Evolutionary conservation across 1,140 invertebrate genomes (phyloP), one percentile per base, ranked within the genome.

Genomic region (Homalodisca vitripennis): DNA sequence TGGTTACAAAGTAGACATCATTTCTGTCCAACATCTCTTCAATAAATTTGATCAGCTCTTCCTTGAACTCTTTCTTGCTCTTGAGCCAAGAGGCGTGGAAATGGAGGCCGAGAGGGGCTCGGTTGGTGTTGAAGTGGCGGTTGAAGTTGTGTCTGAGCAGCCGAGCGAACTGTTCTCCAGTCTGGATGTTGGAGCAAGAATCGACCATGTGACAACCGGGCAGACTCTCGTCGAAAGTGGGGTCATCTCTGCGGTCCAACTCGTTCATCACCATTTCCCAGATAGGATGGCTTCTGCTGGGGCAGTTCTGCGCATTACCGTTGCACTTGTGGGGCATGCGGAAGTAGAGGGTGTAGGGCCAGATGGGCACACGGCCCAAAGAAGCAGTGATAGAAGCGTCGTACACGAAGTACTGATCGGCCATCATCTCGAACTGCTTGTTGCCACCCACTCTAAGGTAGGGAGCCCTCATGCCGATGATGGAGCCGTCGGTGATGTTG

Each of bases 251-350:
- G 78, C 93, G 87, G 82, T 97, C 93, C 72, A 97, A 80, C 79
- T 96, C 93, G 80, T 96, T 97, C 92, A 97, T 95, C 27, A 96
- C 93, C 87, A 97, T 95, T 82, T 97, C 94, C 94, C 94, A 97
- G 47, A 96, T 92, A 41, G 93, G 93, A 75, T 95, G 93, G 71
- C 91, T 93, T 68, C 75, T 70, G 30, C 91, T 93, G 24, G 94
- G 94, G 77, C 94, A 95, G 77, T 95, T 95, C 74, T 95, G 91
- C 17, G 92, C 92, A 78, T 95, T 96, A 71, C 93, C 94, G 78
- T 95, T 94, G 79, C 94, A 97, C 78, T 93, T 95, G 80, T 96
- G 93, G 0, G 94, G 94, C 92, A 97, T 96, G 30, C 92, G 85
- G 88, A 94, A 97, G 83, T 95, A 96, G 17, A 97, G 82, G 1